Percentiles rank a stretch among this genome's conserved stretches.
Conservation (phyloP, 2,113 vertebrate genomes). For the Zapus hudsonius region DNA sequence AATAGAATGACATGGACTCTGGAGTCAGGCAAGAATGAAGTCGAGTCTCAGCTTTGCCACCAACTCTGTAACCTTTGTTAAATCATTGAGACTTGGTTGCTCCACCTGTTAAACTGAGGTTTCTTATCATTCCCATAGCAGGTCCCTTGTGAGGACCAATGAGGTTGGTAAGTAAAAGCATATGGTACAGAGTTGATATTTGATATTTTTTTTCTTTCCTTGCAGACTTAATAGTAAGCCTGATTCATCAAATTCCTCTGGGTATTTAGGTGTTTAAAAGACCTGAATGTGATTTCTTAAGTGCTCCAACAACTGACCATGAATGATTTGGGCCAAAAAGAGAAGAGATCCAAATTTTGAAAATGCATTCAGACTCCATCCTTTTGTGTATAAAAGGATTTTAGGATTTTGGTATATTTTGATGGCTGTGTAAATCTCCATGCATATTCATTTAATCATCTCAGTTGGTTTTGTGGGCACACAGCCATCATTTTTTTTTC, state of each 20-base stretch:
- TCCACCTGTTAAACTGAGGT: conserved; percentile 32
- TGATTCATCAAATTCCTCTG: neutral
- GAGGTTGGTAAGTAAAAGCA: conserved; percentile 36
- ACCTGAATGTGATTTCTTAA: conserved; percentile 32
- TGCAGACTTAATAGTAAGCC: neutral
- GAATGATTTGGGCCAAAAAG: neutral
- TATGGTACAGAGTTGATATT: neutral
- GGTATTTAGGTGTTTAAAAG: neutral
- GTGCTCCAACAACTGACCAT: neutral
- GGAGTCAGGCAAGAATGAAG: neutral
- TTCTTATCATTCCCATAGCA: neutral
- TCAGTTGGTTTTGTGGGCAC: neutral
- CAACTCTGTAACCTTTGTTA: neutral
- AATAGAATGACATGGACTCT: neutral
- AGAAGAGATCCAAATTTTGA: conserved; percentile 19
- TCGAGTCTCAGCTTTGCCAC: neutral
- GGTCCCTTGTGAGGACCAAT: neutral
- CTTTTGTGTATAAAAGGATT: neutral
- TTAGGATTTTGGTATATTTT: conserved; percentile 16
- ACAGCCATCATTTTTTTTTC: conserved; percentile 37
- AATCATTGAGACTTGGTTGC: conserved; percentile 9
- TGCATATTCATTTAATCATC: neutral
- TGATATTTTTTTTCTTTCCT: conserved; percentile 27
- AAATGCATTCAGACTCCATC: neutral
- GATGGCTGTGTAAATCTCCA: neutral